phyloP scores from a whole-genome alignment of 1,140 invertebrate species.

The Ostrea edulis region DNA sequence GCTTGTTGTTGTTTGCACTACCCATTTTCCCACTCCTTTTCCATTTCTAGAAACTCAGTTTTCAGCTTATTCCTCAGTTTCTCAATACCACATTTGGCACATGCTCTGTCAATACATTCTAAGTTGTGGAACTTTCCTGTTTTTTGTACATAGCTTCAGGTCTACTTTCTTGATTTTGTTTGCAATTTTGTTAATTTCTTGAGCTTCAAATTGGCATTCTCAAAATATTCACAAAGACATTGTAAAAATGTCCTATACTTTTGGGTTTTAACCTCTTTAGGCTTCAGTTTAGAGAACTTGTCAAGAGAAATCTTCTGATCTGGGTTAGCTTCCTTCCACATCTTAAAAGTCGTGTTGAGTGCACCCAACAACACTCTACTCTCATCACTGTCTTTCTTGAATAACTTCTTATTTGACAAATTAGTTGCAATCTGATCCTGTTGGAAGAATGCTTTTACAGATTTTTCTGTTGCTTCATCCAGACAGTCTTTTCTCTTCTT shows the following conservation, averaged over 20 bases:
- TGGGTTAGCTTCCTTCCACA: conserved; percentile 43
- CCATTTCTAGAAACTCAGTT: too few species aligned
- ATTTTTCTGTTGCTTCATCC: conserved; percentile 32
- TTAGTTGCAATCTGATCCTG: conserved; percentile 27
- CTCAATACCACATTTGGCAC: too few species aligned
- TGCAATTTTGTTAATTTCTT: conserved; percentile 43
- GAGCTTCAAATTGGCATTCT: conserved; percentile 42
- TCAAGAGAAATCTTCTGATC: neutral
- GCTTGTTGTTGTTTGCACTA: too few species aligned
- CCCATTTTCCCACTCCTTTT: too few species aligned
- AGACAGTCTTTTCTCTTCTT: conserved; percentile 49
- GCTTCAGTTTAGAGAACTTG: conserved; percentile 47
- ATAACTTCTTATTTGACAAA: conserved; percentile 45
- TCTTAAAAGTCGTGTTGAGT: neutral
- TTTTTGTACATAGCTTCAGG: too few species aligned
- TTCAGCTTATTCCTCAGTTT: too few species aligned
- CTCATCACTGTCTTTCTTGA: too few species aligned
- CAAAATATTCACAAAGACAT: conserved; percentile 52
- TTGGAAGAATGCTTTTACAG: conserved; percentile 25
- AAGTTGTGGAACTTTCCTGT: too few species aligned
- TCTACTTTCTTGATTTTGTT: neutral
- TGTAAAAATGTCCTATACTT: conserved; percentile 41
- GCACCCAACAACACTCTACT: conserved; percentile 1
- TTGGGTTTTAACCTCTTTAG: conserved; percentile 38
- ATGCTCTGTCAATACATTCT: too few species aligned